Percentiles rank a stretch among this genome's conserved stretches.
Conservation (phyloP, 2,888 invertebrate species). For the Chrysolina oricalcia region DNA sequence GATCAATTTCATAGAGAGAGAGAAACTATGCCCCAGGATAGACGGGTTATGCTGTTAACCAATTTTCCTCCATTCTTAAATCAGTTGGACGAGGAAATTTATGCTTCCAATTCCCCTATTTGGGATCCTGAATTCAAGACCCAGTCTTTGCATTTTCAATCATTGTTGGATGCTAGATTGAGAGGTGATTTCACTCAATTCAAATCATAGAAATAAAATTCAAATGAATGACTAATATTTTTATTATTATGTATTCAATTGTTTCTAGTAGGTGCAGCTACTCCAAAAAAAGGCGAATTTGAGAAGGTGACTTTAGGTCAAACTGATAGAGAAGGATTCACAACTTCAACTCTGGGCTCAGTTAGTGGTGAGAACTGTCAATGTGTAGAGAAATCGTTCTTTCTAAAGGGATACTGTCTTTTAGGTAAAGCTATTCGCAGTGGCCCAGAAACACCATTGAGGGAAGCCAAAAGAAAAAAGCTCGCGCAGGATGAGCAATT, state of each 20-base stretch:
- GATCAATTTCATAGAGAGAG: slow-evolving; percentile 93
- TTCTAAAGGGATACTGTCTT: not conserved
- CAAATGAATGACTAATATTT: not conserved
- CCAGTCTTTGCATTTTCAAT: slow-evolving; percentile 79
- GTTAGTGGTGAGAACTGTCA: slow-evolving; percentile 37
- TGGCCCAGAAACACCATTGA: slow-evolving; percentile 60
- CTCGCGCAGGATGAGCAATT: slow-evolving; percentile 72
- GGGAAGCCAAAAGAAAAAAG: slow-evolving; percentile 70
- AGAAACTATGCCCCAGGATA: slow-evolving; percentile 92
- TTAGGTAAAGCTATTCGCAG: slow-evolving; percentile 41
- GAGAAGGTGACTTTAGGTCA: slow-evolving; percentile 78
- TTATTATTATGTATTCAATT: no score
- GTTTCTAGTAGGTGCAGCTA: slow-evolving; percentile 47
- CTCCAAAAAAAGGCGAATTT: slow-evolving; percentile 74
- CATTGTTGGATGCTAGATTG: slow-evolving; percentile 74
- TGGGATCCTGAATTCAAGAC: slow-evolving; percentile 94
- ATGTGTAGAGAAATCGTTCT: not conserved
- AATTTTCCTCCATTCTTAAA: slow-evolving; percentile 95
- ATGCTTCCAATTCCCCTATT: slow-evolving; percentile 89
- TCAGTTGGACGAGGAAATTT: slow-evolving; percentile 90
- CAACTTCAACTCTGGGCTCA: slow-evolving; percentile 76
- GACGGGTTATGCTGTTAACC: slow-evolving; percentile 85
- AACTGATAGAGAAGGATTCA: slow-evolving; percentile 81
- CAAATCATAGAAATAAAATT: not conserved
- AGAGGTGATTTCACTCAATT: slow-evolving; percentile 60